Base-by-base conservation (phyloP, 2,888 invertebrate species). In the Athalia cordata region DNA sequence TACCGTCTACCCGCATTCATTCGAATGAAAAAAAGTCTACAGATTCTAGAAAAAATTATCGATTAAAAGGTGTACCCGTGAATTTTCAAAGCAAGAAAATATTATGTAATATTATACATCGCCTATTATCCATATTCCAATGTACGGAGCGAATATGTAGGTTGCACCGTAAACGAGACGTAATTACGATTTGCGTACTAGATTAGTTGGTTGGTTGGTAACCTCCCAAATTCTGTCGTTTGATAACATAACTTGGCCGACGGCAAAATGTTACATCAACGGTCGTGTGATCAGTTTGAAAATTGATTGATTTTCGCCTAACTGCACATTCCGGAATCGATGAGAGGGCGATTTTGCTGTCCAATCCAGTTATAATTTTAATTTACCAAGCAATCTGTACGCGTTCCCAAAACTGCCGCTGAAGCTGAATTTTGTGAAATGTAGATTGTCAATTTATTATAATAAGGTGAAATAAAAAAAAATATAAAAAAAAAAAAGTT, bases 331-430 rank as follows among this genome's bases (percentile, higher is more conserved):
- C 61, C 49, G 66, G 78, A 78, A 76, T 78, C 76, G 76, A 49
- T 49, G 65, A n/a, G 13, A 52, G 43, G 78, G 67, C 61, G 78
- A 78, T 78, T 65, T 78, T 78, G 76, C 78, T 67, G 65, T 59
- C 65, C 77, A 77, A 78, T 78, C 76, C 66, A 8, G 55, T 78
- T 76, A 78, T 75, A 9, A 15, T 78, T 78, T 78, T 78, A 78
- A 78, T 78, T 78, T 78, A 75, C 76, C 78, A 78, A 47, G 47
- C 29, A 43, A 57, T 57, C 67, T 9, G n/a, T 13, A 15, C n/a
- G 49, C 4, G 11, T 65, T 15, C 29, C 29, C 0, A 29, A n/a
- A 75, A 29, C 29, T 64, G 75, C 61, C 62, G 50, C 49, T 61
- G 49, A 7, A 75, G 29, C 29, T 29, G 29, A 75, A 62, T 8